Evolutionary conservation across 2,888 invertebrate species (phyloP).

Genomic region (Archips crataeganus): DNA sequence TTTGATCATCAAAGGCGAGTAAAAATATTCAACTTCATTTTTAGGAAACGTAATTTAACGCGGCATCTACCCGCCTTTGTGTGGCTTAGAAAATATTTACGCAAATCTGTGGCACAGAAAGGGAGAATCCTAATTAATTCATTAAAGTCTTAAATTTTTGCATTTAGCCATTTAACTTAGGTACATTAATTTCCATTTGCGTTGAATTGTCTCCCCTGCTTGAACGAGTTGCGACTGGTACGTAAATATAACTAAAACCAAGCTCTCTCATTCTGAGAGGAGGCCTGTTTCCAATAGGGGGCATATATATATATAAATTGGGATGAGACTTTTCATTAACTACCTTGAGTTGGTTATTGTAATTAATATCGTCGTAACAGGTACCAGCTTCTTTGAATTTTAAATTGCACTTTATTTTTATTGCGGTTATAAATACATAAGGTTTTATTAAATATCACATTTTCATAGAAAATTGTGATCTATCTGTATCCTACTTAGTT

Average conservation of each 20-base stretch:
- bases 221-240: slow-evolving; percentile 4
- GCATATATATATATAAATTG: no score
- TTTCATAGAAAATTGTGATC: no score
- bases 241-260: not conserved
- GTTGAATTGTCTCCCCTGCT: slow-evolving; percentile 20
- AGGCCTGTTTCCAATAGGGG: no score
- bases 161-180: slow-evolving; percentile 55
- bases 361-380: no score
- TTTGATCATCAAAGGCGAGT: slow-evolving; percentile 78
- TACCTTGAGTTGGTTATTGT: no score
- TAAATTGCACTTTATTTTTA: no score
- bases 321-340: no score
- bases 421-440: no score
- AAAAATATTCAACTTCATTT: slow-evolving; percentile 74
- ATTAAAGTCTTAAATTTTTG: slow-evolving; percentile 73
- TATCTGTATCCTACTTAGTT: no score
- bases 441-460: no score
- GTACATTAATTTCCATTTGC: slow-evolving; percentile 39
- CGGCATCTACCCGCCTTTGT: slow-evolving; percentile 69
- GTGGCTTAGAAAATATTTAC: slow-evolving; percentile 74
- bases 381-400: no score
- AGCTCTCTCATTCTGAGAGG: no score
- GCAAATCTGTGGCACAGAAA: slow-evolving; percentile 66
- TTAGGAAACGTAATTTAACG: slow-evolving; percentile 77
- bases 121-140: slow-evolving; percentile 74